These are phyloP conservation scores for Paelopatides confundens DNA, from an alignment of 53 echinoderm and acorn worm species.

Conservation along the genomic window DNA sequence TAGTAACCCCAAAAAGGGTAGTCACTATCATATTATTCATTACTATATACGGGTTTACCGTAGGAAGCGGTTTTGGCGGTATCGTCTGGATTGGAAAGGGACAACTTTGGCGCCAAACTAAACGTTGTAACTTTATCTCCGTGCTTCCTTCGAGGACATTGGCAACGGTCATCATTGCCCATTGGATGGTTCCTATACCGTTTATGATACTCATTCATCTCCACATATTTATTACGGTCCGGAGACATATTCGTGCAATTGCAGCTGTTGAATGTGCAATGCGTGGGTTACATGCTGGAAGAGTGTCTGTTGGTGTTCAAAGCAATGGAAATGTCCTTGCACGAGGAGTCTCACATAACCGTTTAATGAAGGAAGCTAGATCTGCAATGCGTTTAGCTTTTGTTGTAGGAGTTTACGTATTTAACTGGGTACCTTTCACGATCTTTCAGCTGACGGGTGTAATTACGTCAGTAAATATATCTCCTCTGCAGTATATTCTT, in stretches of 20 bases:
- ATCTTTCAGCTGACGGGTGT: background rate
- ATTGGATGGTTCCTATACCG: slow-evolving; percentile 34
- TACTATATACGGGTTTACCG: background rate
- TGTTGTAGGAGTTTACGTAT: background rate
- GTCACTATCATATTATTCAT: background rate
- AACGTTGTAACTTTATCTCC: background rate
- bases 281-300: no score
- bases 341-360: background rate
- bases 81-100: slow-evolving; percentile 39
- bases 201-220: slow-evolving; percentile 20
- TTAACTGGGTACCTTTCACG: background rate
- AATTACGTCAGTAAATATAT: background rate
- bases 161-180: background rate
- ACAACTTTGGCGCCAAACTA: background rate
- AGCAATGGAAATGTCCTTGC: no score
- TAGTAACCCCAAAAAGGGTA: background rate
- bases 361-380: slow-evolving; percentile 21
- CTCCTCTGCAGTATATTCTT: background rate
- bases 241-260: slow-evolving; percentile 35
- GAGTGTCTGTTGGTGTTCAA: no score
- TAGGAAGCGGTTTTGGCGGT: background rate
- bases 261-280: no score
- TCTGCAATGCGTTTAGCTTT: background rate
- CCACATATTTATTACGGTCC: slow-evolving; percentile 11
- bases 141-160: background rate